Base-by-base conservation (phyloP, 2,113 vertebrate species). In the Tragelaphus scriptus region DNA sequence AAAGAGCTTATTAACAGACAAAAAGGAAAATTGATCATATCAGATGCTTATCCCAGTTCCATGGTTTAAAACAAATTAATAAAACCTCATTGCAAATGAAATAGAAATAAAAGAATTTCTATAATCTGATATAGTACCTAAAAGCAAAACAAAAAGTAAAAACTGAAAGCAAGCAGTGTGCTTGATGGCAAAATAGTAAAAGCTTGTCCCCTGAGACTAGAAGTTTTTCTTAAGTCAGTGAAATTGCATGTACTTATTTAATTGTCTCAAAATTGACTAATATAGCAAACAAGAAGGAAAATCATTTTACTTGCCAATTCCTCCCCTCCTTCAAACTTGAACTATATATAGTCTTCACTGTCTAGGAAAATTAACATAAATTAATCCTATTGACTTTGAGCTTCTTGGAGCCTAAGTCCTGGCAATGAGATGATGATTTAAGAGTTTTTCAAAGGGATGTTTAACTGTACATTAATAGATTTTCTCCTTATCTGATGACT, bases 21-120 rank as follows among this genome's bases (percentile, higher is more conserved):
- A 26, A 75, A 93, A 47, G 61, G 44, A 61, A 56, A 85, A 85
- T 53, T 32, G 12, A n/a, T 68, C 51, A 53, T 28, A 75, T 30
- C 14, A 81, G 80, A 26, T 87, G 36, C 17, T 87, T 71, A 61
- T 87, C 71, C 19, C 17, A 11, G 87, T 79, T 75, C 93, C 11
- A 55, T 82, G 75, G 81, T 86, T 90, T 90, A 97, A 85, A 88
- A 89, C 25, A 68, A 87, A 94, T 32, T 58, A 90, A 63, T 85
- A 91, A 91, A 40, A 86, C 6, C 26, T 92, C 47, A 85, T 6
- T 61, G 28, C n/a, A 88, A 91, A 82, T 28, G 21, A 84, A 84
- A 56, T 71, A 61, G 28, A 68, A 90, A 61, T 90, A 32, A 85
- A 68, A 63, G 65, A 90, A 80, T 32, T 19, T 80, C 30, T 68